Evolutionary conservation across 2,113 vertebrate species (phyloP).

Genomic region (Boulengeromyrus knoepffleri): DNA sequence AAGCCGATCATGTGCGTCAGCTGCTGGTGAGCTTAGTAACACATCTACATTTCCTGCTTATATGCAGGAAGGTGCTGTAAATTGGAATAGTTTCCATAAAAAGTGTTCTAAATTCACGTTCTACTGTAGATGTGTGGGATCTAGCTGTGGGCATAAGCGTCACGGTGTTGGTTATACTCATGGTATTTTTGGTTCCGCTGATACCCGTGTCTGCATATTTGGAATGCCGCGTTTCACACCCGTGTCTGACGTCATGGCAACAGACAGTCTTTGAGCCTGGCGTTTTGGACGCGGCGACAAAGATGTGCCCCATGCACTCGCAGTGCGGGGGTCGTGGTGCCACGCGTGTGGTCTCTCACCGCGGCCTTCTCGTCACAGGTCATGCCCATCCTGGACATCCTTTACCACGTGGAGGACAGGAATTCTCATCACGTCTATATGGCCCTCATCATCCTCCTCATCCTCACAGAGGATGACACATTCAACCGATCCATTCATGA

Average conservation of each 20-base stretch:
- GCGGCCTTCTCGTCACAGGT: slow-evolving; percentile 61
- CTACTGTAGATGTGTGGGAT: not conserved
- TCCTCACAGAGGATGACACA: slow-evolving; percentile 91
- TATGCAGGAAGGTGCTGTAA: not conserved
- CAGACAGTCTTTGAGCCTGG: not conserved
- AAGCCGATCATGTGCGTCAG: not conserved
- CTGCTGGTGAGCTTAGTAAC: not conserved
- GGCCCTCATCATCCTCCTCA: slow-evolving; percentile 94
- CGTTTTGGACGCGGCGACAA: not conserved
- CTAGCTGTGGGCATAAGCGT: not conserved
- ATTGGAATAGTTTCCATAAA: not conserved
- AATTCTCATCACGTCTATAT: slow-evolving; percentile 98
- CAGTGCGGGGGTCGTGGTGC: not conserved
- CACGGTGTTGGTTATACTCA: not conserved
- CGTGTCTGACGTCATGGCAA: not conserved
- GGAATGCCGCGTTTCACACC: not conserved
- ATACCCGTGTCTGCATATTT: not conserved
- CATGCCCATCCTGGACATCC: slow-evolving; percentile 90
- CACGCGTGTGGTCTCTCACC: not conserved
- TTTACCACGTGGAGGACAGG: slow-evolving; percentile 92
- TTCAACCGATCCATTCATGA: slow-evolving; percentile 96
- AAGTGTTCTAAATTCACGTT: not conserved
- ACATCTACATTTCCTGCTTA: not conserved
- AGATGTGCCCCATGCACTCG: not conserved
- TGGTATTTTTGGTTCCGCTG: not conserved